These are phyloP conservation scores for Naso thynnoides DNA, from an alignment of 2,797 vertebrate species.

Conservation along the genomic window DNA sequence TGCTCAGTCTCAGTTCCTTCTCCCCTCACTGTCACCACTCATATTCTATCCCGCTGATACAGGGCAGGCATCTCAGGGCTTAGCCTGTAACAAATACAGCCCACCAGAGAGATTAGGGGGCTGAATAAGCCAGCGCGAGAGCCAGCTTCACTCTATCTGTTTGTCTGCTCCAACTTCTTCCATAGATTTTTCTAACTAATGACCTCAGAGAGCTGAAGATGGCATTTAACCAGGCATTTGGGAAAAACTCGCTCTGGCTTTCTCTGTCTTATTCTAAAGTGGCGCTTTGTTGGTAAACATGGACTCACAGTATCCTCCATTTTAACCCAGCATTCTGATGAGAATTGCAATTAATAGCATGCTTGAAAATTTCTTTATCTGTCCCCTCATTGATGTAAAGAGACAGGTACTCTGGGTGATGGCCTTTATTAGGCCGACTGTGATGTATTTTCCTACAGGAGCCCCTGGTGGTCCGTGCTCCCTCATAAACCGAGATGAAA, in stretches of 20 bases:
- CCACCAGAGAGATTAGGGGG: constrained; percentile 77
- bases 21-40: constrained; percentile 50
- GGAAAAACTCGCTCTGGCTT: constrained; percentile 45
- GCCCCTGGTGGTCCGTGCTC: constrained; percentile 54
- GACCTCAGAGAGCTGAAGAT: constrained; percentile 74
- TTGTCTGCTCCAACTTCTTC: constrained; percentile 72
- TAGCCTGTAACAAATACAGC: constrained; percentile 74
- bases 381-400: constrained; percentile 54
- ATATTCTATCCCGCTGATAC: constrained; percentile 64
- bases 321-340: constrained; percentile 51
- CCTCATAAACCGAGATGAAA: constrained; percentile 38
- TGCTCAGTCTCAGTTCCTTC: constrained; percentile 47
- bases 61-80: constrained; percentile 63
- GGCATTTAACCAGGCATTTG: constrained; percentile 76
- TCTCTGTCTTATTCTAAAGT: constrained; percentile 54
- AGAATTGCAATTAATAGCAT: constrained; percentile 36
- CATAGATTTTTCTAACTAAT: constrained; percentile 77
- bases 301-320: constrained; percentile 47
- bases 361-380: constrained; percentile 49
- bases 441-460: constrained; percentile 48
- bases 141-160: constrained; percentile 65
- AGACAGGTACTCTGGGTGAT: constrained; percentile 61
- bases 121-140: constrained; percentile 63
- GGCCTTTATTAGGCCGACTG: constrained; percentile 63
- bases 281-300: constrained; percentile 65